Percentiles rank a stretch among this genome's conserved stretches.
phyloP scores from a whole-genome alignment of 2,113 vertebrate genomes.

The Myotis lucifugus region DNA sequence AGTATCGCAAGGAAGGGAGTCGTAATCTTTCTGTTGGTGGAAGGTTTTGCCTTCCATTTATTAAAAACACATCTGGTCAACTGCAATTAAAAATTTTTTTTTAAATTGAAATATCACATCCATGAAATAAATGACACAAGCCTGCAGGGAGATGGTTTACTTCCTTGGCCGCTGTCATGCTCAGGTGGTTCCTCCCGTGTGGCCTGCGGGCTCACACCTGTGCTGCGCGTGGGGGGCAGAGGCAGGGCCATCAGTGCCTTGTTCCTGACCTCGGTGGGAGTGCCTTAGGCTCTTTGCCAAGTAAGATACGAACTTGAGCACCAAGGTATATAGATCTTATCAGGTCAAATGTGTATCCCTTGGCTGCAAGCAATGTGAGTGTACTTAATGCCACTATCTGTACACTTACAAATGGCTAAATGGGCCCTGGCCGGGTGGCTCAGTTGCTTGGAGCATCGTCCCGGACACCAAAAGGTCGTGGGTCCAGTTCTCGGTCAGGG shows the following conservation, averaged over 20 bases:
- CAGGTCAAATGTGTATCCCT: too few relatives aligned
- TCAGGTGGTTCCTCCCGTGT: accelerated
- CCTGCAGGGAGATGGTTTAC: background rate
- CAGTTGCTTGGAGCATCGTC: background rate
- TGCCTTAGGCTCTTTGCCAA: background rate
- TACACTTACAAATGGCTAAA: background rate
- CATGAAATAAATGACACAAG: background rate
- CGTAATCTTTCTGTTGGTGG: background rate
- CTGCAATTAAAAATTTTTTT: background rate
- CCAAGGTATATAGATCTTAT: accelerated
- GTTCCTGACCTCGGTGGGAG: too few relatives aligned
- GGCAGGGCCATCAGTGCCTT: accelerated
- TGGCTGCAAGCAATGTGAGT: background rate
- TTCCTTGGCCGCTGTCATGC: accelerated
- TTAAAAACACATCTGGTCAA: background rate
- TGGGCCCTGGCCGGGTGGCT: background rate
- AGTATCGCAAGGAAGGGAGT: background rate
- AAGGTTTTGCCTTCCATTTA: background rate
- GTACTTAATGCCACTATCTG: background rate
- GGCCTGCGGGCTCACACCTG: accelerated
- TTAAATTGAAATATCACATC: background rate
- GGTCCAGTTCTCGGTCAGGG: too few relatives aligned
- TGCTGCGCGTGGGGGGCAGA: accelerated
- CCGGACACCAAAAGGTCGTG: too few relatives aligned
- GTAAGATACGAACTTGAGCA: accelerated